These are phyloP conservation scores for Nannobrachium achirus DNA, from an alignment of 2,113 vertebrate genomes.

Conservation along the genomic window DNA sequence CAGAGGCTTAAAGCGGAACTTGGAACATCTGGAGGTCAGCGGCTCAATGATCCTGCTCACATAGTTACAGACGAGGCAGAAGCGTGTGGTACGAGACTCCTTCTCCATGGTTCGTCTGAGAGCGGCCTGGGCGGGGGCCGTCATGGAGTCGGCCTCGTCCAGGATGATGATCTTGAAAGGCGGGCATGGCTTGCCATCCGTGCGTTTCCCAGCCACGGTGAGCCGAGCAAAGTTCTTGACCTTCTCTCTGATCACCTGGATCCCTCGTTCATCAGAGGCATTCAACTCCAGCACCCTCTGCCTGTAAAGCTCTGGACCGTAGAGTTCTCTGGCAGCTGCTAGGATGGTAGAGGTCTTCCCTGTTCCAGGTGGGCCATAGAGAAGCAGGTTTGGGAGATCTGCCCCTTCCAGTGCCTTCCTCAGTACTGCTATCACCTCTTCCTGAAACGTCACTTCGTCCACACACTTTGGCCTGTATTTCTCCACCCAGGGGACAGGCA, in stretches of 20 bases:
- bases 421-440: constrained; percentile 94
- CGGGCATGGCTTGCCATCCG: constrained; percentile 92
- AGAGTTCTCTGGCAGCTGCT: constrained; percentile 95
- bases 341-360: constrained; percentile 98
- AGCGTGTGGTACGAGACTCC: constrained; percentile 94
- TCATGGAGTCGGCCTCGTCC: constrained; percentile 99
- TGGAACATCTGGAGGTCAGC: constrained; percentile 96
- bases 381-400: constrained; percentile 96
- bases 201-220: constrained; percentile 87
- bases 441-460: constrained; percentile 95
- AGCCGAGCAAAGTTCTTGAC: constrained; percentile 97
- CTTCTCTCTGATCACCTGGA: constrained; percentile 95
- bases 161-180: constrained; percentile 98
- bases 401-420: constrained; percentile 96
- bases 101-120: constrained; percentile 99
- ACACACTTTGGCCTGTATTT: constrained; percentile 98
- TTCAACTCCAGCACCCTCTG: constrained; percentile 96
- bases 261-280: constrained; percentile 96
- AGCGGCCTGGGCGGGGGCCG: constrained; percentile 92
- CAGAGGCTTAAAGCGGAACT: constrained; percentile 97
- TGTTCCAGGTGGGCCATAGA: constrained; percentile 98
- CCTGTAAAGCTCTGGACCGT: constrained; percentile 89
- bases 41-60: constrained; percentile 99
- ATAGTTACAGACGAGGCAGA: constrained; percentile 99
- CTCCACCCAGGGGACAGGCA: constrained; percentile 92